A percentile compares a stretch with the other conserved stretches of the same genome.
phyloP scores from a whole-genome alignment of 2,113 vertebrate species.

The Scortum barcoo region DNA sequence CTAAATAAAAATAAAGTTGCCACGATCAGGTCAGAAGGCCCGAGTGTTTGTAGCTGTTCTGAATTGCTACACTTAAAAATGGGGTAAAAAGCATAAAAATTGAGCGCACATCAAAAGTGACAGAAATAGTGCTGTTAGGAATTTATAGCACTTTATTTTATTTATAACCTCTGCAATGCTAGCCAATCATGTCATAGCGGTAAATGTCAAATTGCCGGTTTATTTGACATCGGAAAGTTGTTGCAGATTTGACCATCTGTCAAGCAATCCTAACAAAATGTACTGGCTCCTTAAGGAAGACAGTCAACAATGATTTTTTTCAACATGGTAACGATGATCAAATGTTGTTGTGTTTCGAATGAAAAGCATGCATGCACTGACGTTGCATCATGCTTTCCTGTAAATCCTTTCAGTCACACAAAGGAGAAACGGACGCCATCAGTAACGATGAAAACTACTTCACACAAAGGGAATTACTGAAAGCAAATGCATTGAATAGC shows the following conservation, averaged over 20 bases:
- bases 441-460: background rate
- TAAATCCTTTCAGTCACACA: background rate
- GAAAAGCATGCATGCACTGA: background rate
- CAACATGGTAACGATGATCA: background rate
- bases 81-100: background rate
- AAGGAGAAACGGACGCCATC: background rate
- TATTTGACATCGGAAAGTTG: too few relatives aligned
- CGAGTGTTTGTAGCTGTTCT: too few relatives aligned
- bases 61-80: background rate
- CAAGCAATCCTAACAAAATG: background rate
- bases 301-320: background rate
- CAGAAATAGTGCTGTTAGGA: background rate
- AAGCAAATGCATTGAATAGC: background rate
- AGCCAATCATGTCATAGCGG: background rate
- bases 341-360: background rate
- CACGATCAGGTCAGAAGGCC: too few relatives aligned
- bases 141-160: background rate
- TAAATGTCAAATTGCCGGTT: background rate
- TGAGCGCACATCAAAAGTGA: background rate
- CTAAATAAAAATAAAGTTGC: background rate
- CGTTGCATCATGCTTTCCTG: background rate
- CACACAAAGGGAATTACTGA: background rate
- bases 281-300: background rate
- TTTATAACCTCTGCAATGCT: background rate
- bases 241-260: background rate